Percentiles rank a stretch among this genome's conserved stretches.
These are phyloP conservation scores for rat (Rattus norvegicus) DNA, from an alignment of 2,113 vertebrate species.

Conservation along the genomic window GRCr8 NC_086023.1:108786501-108787000, in stretches of 20 bases:
- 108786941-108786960: background rate
- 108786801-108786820: background rate
- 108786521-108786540: background rate
- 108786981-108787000: background rate
- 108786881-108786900: background rate
- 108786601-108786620: background rate
- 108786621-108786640: background rate
- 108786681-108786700: background rate
- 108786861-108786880: background rate
- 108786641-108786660: background rate
- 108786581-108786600: background rate
- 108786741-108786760: background rate
- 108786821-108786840: background rate
- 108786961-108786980: background rate
- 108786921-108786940: background rate
- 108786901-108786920: background rate
- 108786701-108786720: background rate
- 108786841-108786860: background rate
- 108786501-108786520: background rate
- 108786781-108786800: background rate
- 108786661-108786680: background rate
- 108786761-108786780: too few relatives aligned
- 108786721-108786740: background rate
- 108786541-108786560: background rate
- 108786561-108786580: constrained; percentile 21